Percentiles rank a stretch among this genome's conserved stretches.
Conservation (phyloP, 2,113 vertebrate genomes). For the Istiophorus platypterus region DNA sequence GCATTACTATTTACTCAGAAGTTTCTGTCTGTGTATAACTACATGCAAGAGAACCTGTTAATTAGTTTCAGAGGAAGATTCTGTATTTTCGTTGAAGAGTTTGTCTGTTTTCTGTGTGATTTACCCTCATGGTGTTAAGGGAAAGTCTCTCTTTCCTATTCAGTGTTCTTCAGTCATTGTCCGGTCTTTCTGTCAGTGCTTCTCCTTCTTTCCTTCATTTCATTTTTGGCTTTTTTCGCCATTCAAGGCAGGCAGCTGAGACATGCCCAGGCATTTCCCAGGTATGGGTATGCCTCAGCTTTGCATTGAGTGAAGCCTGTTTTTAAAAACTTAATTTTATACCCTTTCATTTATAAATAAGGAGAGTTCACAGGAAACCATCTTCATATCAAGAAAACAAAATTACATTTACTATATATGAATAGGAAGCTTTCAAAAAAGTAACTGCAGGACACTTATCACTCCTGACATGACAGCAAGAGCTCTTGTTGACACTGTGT, state of each 20-base stretch:
- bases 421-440: neutral
- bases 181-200: slow-evolving; percentile 11
- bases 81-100: neutral
- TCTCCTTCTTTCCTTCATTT: slow-evolving; percentile 22
- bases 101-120: neutral
- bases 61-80: neutral
- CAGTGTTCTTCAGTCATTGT: neutral
- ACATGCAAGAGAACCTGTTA: neutral
- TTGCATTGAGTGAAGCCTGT: slow-evolving; percentile 28
- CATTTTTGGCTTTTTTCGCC: slow-evolving; percentile 52
- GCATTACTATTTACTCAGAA: slow-evolving; percentile 52
- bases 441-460: too few species aligned
- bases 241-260: slow-evolving; percentile 58
- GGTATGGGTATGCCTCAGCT: slow-evolving; percentile 74
- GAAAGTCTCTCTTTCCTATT: neutral
- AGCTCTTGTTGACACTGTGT: too few species aligned
- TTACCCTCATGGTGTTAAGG: neutral
- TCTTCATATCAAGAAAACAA: too few species aligned
- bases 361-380: neutral
- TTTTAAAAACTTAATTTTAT: neutral
- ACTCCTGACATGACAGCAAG: too few species aligned
- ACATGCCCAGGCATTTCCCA: slow-evolving; percentile 79
- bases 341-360: neutral
- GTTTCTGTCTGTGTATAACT: slow-evolving; percentile 13
- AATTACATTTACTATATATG: neutral